phyloP scores from a whole-genome alignment of 2,888 invertebrate genomes.

The Gandaritis pyraliata region DNA sequence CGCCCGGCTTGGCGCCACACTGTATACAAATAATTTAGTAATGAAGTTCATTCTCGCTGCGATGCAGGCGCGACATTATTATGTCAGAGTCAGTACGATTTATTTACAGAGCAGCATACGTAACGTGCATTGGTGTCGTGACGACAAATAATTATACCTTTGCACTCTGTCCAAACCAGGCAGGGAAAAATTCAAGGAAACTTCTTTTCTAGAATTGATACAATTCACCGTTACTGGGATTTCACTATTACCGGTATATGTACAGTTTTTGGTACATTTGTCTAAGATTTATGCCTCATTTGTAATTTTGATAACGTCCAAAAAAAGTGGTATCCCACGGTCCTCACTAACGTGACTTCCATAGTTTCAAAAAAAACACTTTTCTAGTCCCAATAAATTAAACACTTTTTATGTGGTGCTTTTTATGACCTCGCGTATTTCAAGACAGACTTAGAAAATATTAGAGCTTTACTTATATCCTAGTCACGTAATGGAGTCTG shows the following conservation, averaged over 20 bases:
- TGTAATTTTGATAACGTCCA: slow-evolving; percentile 13
- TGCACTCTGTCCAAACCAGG: slow-evolving; percentile 10
- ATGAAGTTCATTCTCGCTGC: slow-evolving; percentile 34
- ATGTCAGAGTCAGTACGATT: slow-evolving; percentile 38
- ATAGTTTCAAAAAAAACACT: slow-evolving; percentile 23
- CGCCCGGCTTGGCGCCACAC: slow-evolving; percentile 33
- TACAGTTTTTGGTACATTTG: neutral
- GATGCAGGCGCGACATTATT: slow-evolving; percentile 39
- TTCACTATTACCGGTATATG: no score
- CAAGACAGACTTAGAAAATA: slow-evolving; percentile 36
- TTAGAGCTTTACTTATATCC: slow-evolving; percentile 36
- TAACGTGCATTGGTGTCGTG: slow-evolving; percentile 25
- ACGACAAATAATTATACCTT: slow-evolving; percentile 27
- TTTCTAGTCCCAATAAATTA: slow-evolving; percentile 35
- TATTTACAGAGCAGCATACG: slow-evolving; percentile 28
- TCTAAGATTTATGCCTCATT: slow-evolving; percentile 9
- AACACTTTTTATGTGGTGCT: slow-evolving; percentile 37
- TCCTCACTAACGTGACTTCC: slow-evolving; percentile 16
- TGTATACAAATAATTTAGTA: slow-evolving; percentile 34
- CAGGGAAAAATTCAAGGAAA: neutral
- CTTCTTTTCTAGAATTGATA: neutral
- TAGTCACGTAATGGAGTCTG: slow-evolving; percentile 40
- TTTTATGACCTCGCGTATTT: slow-evolving; percentile 37
- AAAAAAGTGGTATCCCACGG: slow-evolving; percentile 22
- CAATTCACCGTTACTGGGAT: no score